Base-by-base conservation (phyloP, 1,140 invertebrate genomes). In the Stegodyphus mimosarum region DNA sequence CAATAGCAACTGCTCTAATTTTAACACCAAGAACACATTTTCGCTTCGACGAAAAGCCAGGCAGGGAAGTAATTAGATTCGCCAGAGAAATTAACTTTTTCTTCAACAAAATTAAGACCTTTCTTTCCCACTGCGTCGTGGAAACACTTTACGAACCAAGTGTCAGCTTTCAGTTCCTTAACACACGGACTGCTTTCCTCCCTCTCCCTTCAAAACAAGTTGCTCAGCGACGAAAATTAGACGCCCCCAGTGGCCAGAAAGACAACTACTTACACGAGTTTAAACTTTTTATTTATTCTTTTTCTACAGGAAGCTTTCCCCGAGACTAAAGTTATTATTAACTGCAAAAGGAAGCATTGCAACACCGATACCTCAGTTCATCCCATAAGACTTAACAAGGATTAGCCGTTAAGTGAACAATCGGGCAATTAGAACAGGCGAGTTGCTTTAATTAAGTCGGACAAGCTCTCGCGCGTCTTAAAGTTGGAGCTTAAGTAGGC, bases 351-450 rank as follows among this genome's bases (percentile, higher is more conserved):
- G 33, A 33, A 33, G 33, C 33, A 33, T 33, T 33, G 33, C 33
- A 33, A 33, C 33, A 33, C 55, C 55, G 55, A 60, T 60, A 60
- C 55, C 55, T 60, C 15, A 6, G 64, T 7, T 15, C 50, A 11
- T 53, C 66, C 17, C 73, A 7, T 10, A 48, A 55, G 51, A 69
- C 70, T 81, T 72, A 72, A 9, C 78, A 60, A 49, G 69, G 69
- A 81, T 72, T 81, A 81, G 69, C 63, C 52, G 70, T 52, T 33
- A 83, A 83, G 69, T 72, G 80, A 83, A 83, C 80, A 83, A 83
- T 83, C 70, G 63, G 9, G 55, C 71, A 83, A 83, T 83, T 83
- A 83, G 50, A 49, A 53, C 80, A 83, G 50, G 55, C 53, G 70
- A 83, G 71, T 81, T 72, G 72, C 17, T 66, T 74, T 83, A 83